phyloP scores from a whole-genome alignment of 1,140 invertebrate species.

The Leptinotarsa texana region DNA sequence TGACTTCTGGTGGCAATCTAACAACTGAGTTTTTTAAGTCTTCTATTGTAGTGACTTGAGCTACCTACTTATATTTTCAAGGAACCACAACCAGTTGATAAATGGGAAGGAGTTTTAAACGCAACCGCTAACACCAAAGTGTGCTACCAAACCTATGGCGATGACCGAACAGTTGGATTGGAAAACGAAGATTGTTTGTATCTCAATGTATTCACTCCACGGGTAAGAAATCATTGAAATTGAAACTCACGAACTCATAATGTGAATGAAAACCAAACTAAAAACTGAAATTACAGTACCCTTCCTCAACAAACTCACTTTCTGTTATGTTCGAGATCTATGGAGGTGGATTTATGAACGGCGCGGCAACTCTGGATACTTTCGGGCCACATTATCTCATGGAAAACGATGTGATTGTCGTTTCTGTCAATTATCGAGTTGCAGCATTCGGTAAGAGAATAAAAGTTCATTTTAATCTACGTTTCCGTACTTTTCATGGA shows the following conservation, averaged over 20 bases:
- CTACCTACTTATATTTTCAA: slow-evolving; percentile 13
- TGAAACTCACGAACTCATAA: neutral
- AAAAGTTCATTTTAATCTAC: neutral
- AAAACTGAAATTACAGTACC: slow-evolving; percentile 17
- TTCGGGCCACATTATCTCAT: slow-evolving; percentile 32
- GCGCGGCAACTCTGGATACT: neutral
- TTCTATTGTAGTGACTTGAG: too few species aligned
- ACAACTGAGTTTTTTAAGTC: too few species aligned
- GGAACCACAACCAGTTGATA: slow-evolving; percentile 32
- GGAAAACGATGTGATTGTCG: slow-evolving; percentile 29
- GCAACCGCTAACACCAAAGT: slow-evolving; percentile 35
- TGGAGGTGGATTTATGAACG: slow-evolving; percentile 32
- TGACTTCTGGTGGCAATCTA: too few species aligned
- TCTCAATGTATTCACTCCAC: slow-evolving; percentile 35
- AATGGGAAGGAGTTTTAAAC: slow-evolving; percentile 38
- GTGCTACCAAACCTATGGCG: slow-evolving; percentile 29
- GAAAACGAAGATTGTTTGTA: slow-evolving; percentile 39
- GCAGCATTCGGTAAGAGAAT: slow-evolving; percentile 32
- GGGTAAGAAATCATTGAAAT: slow-evolving; percentile 20
- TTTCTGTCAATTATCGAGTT: slow-evolving; percentile 33
- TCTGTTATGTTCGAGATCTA: slow-evolving; percentile 34
- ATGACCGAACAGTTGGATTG: neutral
- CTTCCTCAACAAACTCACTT: slow-evolving; percentile 19
- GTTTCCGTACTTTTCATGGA: too few species aligned
- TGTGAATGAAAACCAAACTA: neutral